Base-by-base conservation (phyloP, 1,140 invertebrate species). In the Drosophila baimaii region DNA sequence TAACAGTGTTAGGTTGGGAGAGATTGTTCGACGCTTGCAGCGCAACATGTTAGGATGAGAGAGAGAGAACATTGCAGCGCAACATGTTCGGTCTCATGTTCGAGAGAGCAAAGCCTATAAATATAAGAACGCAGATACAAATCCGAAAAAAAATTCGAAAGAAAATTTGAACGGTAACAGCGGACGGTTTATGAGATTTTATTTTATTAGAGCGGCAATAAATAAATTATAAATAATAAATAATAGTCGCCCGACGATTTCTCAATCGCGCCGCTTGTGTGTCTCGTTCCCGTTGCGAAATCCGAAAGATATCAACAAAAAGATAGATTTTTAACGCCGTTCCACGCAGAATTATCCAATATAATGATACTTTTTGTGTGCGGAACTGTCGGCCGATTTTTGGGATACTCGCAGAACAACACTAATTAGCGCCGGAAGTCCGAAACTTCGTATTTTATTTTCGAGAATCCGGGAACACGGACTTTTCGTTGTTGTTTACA, bases 401-500 rank as follows among this genome's bases (percentile, higher is more conserved):
- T n/a, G 19, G 23, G 17, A 12, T 27, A 29, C 39, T 21, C 23
- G n/a, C 39, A 43, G 21, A 19, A 55, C 23, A 43, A 44, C 44
- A 2, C 19, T 43, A 21, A 17, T 21, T 21, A 58, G 51, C 37
- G 54, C 59, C 35, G 33, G 33, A 63, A 39, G 35, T 23, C 19
- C 73, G 68, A 73, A 84, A 78, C 74, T 81, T 54, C 56, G 59
- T 73, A 54, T 54, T 54, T 66, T 68, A 47, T 75, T 75, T 56
- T 61, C 47, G 57, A 64, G 64, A 64, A 58, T 44, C 51, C 51
- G 39, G 33, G 19, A 49, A 49, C 46, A 27, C 46, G 5, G 39
- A 52, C 65, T 51, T 43, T 77, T 63, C 57, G 44, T 71, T 68
- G 55, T 78, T 78, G 65, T 47, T 70, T 52, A 63, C 62, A 62